phyloP scores from a whole-genome alignment of 2,888 invertebrate genomes.

The Stegophylla sp. region DNA sequence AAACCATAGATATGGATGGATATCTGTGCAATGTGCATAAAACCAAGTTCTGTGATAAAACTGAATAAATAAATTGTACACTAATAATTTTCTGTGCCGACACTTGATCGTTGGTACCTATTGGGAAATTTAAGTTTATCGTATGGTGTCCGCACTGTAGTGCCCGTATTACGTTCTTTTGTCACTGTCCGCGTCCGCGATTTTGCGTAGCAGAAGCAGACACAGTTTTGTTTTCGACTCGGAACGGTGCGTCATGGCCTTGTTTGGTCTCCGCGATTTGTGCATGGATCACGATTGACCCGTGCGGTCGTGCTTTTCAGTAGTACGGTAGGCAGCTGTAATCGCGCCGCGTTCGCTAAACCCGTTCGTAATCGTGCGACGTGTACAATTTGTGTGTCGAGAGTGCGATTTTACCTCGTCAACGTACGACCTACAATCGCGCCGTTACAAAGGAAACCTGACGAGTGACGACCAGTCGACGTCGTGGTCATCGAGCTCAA shows the following conservation, averaged over 20 bases:
- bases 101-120: no score
- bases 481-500: neutral
- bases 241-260: neutral
- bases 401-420: no score
- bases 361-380: no score
- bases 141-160: neutral
- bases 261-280: neutral
- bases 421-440: neutral
- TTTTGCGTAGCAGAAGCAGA: conserved; percentile 27
- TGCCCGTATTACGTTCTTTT: conserved; percentile 37
- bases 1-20: no score
- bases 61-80: no score
- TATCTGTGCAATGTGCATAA: no score
- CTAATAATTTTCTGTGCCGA: neutral
- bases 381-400: no score
- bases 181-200: conserved; percentile 27
- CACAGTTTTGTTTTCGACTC: conserved; percentile 14
- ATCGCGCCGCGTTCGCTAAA: no score
- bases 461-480: neutral
- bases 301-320: neutral
- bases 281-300: neutral
- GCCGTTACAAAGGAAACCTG: neutral
- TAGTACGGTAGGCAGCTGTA: neutral
- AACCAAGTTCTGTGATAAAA: no score
- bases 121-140: neutral